phyloP scores from a whole-genome alignment of 1,140 invertebrate species.

The Drosophila repleta region DNA sequence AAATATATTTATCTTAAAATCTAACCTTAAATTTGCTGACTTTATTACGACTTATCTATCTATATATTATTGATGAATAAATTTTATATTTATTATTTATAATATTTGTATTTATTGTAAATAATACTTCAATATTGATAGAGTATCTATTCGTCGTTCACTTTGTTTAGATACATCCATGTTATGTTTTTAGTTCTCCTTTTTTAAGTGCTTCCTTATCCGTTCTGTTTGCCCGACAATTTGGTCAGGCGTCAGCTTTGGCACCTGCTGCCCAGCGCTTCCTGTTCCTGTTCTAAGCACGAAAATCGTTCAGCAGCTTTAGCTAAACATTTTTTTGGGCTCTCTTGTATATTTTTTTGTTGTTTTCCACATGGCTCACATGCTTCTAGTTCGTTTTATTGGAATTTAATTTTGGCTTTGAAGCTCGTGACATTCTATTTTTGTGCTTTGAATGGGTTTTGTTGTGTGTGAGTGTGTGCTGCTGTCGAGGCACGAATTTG shows the following conservation, averaged over 20 bases:
- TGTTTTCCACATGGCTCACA: constrained; percentile 33
- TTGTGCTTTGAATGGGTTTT: constrained; percentile 32
- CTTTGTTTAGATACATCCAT: rapidly evolving
- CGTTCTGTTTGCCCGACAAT: constrained; percentile 66
- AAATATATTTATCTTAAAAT: no score
- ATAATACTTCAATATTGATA: not conserved
- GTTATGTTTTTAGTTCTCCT: constrained; percentile 13
- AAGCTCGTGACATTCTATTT: constrained; percentile 68
- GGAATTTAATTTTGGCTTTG: constrained; percentile 75
- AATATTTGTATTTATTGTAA: no score
- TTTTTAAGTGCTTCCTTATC: constrained; percentile 31
- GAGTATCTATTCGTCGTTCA: constrained; percentile 16
- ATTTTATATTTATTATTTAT: no score
- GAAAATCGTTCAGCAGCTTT: constrained; percentile 43
- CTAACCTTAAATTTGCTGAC: no score
- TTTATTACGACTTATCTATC: no score
- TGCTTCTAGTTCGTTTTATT: constrained; percentile 42
- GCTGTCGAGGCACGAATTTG: constrained; percentile 63
- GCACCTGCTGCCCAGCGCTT: constrained; percentile 71
- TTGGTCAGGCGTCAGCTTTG: constrained; percentile 70
- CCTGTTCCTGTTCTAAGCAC: constrained; percentile 45
- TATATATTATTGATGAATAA: no score
- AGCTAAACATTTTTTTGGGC: constrained; percentile 23
- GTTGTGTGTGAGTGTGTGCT: constrained; percentile 18
- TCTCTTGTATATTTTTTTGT: constrained; percentile 19